phyloP scores from a whole-genome alignment of 2,113 vertebrate species.

The Chionis minor region DNA sequence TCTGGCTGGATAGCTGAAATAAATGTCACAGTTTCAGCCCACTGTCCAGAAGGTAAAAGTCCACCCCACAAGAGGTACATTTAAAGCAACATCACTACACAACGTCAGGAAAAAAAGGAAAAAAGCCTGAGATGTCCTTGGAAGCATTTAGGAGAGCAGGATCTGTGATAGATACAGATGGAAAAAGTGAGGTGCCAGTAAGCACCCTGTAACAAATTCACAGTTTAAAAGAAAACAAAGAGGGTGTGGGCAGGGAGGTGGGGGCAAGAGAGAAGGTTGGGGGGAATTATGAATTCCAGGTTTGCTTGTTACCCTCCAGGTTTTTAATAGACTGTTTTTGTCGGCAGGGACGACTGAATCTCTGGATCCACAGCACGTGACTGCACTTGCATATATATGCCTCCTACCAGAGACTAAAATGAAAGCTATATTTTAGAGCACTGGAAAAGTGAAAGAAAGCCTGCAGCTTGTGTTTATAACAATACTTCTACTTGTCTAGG shows the following conservation, averaged over 20 bases:
- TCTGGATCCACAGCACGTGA: slow-evolving; percentile 13
- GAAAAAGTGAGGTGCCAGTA: neutral
- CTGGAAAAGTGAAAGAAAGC: slow-evolving; percentile 32
- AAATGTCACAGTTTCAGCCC: neutral
- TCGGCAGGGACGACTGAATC: neutral
- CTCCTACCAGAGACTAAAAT: slow-evolving; percentile 45
- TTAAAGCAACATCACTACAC: neutral
- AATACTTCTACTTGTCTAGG: slow-evolving; percentile 17
- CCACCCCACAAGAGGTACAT: neutral
- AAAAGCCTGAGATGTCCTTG: neutral
- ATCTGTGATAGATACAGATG: neutral
- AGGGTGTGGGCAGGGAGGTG: too few relatives aligned
- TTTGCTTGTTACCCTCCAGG: neutral
- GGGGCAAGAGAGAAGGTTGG: too few relatives aligned
- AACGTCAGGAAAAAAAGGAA: neutral
- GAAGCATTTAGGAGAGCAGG: neutral
- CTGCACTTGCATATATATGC: slow-evolving; percentile 34
- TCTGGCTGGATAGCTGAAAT: neutral
- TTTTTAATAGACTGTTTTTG: neutral
- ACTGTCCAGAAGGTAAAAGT: neutral
- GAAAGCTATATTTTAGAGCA: slow-evolving; percentile 44
- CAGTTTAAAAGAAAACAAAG: neutral
- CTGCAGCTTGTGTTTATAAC: slow-evolving; percentile 13
- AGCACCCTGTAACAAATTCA: neutral
- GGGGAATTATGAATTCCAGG: neutral